Conservation (phyloP, 2,888 invertebrate species). For the Agonopterix heracliana region DNA sequence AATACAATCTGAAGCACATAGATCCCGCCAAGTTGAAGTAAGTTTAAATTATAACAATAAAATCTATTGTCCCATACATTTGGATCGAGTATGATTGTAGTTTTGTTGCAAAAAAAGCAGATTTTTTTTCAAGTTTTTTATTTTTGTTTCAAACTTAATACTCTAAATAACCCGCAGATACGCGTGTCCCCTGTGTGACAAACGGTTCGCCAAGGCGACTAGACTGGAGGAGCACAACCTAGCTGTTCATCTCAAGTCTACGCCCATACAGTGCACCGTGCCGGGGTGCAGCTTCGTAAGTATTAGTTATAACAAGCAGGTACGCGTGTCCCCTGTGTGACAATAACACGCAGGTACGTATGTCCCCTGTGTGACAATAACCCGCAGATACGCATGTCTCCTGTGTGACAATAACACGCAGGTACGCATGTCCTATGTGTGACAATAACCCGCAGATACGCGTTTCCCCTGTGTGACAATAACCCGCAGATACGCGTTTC, state of each 20-base stretch:
- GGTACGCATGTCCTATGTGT: no score
- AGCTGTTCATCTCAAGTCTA: slow-evolving; percentile 50
- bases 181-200: slow-evolving; percentile 45
- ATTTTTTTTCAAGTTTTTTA: no score
- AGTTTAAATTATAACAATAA: slow-evolving; percentile 19
- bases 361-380: no score
- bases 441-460: no score
- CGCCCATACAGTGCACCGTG: slow-evolving; percentile 40
- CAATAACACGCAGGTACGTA: no score
- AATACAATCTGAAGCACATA: slow-evolving; percentile 62
- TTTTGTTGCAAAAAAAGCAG: no score
- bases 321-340: neutral
- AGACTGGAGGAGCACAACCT: slow-evolving; percentile 48
- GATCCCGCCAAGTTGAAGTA: slow-evolving; percentile 60
- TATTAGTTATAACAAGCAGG: slow-evolving; percentile 9
- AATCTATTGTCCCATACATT: neutral
- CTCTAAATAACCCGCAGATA: slow-evolving; percentile 24
- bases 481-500: no score
- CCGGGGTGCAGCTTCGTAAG: slow-evolving; percentile 48
- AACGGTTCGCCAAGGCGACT: slow-evolving; percentile 43
- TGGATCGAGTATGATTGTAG: no score
- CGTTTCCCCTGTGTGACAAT: no score
- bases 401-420: no score
- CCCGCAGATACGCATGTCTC: no score
- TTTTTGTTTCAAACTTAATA: no score